Base-by-base conservation (phyloP, 2,888 invertebrate genomes). In the Zaprionus obscuricornis region DNA sequence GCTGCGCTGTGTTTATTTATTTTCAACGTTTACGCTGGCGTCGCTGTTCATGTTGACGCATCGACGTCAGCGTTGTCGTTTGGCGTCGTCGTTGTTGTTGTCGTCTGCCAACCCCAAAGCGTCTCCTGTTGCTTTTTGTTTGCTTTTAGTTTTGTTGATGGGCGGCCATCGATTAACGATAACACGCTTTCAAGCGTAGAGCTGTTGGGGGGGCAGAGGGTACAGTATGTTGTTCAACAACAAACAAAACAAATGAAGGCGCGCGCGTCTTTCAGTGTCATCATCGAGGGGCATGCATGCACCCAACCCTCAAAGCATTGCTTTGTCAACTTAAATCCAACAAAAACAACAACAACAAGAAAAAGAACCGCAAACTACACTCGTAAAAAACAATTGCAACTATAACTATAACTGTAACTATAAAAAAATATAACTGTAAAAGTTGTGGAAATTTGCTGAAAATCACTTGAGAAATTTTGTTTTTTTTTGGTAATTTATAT, bases 141-240 rank as follows among this genome's bases (percentile, higher is more conserved):
- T 82, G 74, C 74, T 68, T 78, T 67, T 27, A 78, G 77, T 58
- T 56, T 57, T 46, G 65, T 70, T 68, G 82, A 82, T 79, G 83
- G 75, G 66, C 58, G 68, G 55, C 79, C 81, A 82, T 82, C 83
- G 81, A 82, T 82, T 82, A 75, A 83, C 75, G 81, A 83, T 81
- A 81, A 74, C 76, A 69, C 57, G 62, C 49, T 51, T 37, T 46
- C 27, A 22, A 11, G 17, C 29, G n/a, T 3, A 31, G 40, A 37
- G 37, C 34, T 26, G 36, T 42, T 18, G 29, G n/a, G 4, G 34
- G 40, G 42, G 37, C 34, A 27, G 36, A 39, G 20, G 29, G 20
- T 54, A 45, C 14, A 27, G 45, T 56, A 16, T 39, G 16, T 40
- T 13, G 26, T 33, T 22, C 22, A 22, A 7, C 22, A 22, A 7